Percentiles rank a stretch among this genome's conserved stretches.
These are phyloP conservation scores for Bettongia penicillata DNA, from an alignment of 2,113 vertebrate genomes.

Conservation along the genomic window DNA sequence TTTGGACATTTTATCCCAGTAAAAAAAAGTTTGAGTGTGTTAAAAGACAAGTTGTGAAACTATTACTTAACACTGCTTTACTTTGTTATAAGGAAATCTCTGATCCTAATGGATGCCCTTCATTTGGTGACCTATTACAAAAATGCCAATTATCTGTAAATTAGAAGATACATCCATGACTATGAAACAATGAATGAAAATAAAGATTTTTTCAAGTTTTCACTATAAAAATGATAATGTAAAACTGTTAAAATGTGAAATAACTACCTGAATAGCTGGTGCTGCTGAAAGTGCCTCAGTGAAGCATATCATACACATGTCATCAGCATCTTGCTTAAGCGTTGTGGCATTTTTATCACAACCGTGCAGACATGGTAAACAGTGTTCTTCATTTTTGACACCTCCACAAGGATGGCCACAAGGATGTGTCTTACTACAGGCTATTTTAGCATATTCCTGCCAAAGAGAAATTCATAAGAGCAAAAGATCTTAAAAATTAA, in stretches of 20 bases:
- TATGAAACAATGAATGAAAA: background rate
- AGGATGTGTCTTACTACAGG: conserved; percentile 95
- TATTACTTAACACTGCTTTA: background rate
- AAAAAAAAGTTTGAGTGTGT: background rate
- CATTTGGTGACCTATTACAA: background rate
- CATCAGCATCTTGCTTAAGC: conserved; percentile 97
- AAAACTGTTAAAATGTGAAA: background rate
- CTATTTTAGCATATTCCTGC: conserved; percentile 97
- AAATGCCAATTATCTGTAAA: background rate
- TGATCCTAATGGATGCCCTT: background rate
- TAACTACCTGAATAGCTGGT: conserved; percentile 94
- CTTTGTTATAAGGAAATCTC: background rate
- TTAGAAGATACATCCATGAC: background rate
- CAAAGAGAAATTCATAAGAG: conserved; percentile 36
- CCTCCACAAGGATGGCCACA: conserved; percentile 97
- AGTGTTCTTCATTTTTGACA: conserved; percentile 95
- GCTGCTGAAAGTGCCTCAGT: conserved; percentile 98
- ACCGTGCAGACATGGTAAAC: conserved; percentile 95
- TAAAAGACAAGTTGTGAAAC: background rate
- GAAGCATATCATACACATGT: conserved; percentile 99
- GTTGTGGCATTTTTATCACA: conserved; percentile 93
- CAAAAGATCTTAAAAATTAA: conserved; percentile 8
- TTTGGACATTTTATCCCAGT: background rate
- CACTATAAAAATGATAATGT: background rate
- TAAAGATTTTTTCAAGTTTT: background rate